phyloP scores from a whole-genome alignment of 2,797 vertebrate species.

The Paguma larvata region DNA sequence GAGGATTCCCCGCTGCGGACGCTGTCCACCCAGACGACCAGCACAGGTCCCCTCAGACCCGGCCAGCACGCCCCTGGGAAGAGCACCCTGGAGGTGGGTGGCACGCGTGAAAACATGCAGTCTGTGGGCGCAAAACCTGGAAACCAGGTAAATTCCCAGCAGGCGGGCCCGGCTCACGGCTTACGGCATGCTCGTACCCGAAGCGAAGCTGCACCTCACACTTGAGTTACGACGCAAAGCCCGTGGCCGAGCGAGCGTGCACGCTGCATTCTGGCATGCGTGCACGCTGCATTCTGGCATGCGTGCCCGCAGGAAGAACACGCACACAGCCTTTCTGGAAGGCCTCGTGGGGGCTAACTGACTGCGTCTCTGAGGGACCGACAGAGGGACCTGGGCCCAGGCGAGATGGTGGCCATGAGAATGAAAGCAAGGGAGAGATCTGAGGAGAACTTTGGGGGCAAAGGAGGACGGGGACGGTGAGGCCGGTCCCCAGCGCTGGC shows the following conservation, averaged over 20 bases:
- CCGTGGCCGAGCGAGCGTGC: fast-evolving
- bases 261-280: fast-evolving
- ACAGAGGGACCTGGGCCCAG: background rate
- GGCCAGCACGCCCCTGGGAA: background rate
- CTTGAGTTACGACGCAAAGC: background rate
- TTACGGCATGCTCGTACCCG: background rate
- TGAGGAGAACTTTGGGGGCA: background rate
- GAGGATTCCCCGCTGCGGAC: background rate
- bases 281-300: background rate
- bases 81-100: background rate
- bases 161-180: background rate
- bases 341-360: background rate
- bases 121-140: background rate
- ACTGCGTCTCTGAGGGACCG: background rate
- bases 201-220: background rate
- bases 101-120: background rate
- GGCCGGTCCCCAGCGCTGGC: background rate
- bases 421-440: too few relatives aligned
- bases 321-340: background rate
- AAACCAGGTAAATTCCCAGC: background rate
- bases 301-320: background rate
- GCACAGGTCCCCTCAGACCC: fast-evolving
- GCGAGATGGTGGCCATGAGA: background rate
- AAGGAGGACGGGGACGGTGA: background rate
- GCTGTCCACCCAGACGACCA: background rate